phyloP scores from a whole-genome alignment of 2,888 invertebrate genomes.

The Athalia cordata region DNA sequence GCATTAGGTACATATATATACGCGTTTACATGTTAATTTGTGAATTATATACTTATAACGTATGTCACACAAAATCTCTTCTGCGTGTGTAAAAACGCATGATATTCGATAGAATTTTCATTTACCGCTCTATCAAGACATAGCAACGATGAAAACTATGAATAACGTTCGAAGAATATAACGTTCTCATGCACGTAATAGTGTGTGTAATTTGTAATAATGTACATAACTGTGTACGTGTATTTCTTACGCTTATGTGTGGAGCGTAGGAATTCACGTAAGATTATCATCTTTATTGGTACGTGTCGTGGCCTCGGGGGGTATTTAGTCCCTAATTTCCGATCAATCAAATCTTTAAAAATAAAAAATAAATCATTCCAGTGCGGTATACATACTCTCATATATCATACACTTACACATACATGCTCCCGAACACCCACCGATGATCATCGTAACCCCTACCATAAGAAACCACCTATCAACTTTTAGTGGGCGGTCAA shows the following conservation, averaged over 20 bases:
- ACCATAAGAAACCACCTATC: not conserved
- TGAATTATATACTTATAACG: too few relatives aligned
- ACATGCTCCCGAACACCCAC: not conserved
- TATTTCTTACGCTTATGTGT: not conserved
- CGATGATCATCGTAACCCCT: constrained; percentile 41
- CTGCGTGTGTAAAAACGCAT: too few relatives aligned
- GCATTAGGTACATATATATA: too few relatives aligned
- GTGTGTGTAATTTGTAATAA: not conserved
- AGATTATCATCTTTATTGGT: constrained; percentile 69
- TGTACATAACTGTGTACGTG: constrained; percentile 7
- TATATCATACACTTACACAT: too few relatives aligned
- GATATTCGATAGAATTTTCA: too few relatives aligned
- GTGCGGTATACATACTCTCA: too few relatives aligned
- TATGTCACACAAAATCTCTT: too few relatives aligned
- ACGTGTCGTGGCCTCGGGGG: constrained; percentile 68
- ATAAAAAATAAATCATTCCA: constrained; percentile 37
- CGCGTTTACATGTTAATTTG: too few relatives aligned
- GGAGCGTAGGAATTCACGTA: constrained; percentile 48
- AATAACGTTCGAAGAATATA: too few relatives aligned
- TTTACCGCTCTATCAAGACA: too few relatives aligned
- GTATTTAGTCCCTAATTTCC: constrained; percentile 71
- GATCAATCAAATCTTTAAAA: constrained; percentile 68
- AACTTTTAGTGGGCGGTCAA: constrained; percentile 57
- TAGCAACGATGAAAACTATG: too few relatives aligned
- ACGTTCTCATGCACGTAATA: too few relatives aligned